Conservation (phyloP, 2,888 invertebrate species). For the Dicycla oo region DNA sequence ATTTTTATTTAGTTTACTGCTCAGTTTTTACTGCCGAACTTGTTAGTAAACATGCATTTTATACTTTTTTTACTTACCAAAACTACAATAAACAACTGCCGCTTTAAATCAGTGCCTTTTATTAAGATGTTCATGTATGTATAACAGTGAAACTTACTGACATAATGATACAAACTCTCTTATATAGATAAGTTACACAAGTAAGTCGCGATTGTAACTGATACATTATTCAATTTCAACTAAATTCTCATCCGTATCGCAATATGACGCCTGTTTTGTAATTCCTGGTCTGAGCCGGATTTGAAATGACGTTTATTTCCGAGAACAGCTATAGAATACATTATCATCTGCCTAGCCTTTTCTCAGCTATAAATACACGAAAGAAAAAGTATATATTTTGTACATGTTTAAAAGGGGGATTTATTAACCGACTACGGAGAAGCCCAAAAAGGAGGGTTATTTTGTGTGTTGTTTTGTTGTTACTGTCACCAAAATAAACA, state of each 20-base stretch:
- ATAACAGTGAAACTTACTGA: background rate
- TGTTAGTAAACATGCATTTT: no score
- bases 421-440: background rate
- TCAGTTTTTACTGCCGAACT: no score
- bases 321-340: background rate
- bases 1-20: no score
- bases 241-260: constrained; percentile 67
- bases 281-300: constrained; percentile 60
- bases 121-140: background rate
- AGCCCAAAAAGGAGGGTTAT: no score
- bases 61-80: no score
- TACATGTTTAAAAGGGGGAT: background rate
- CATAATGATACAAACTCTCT: constrained; percentile 8
- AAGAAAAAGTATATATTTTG: background rate
- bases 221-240: constrained; percentile 68
- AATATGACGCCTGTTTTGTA: constrained; percentile 73
- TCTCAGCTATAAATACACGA: no score
- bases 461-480: background rate
- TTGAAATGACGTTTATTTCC: constrained; percentile 35
- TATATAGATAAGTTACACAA: constrained; percentile 16
- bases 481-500: background rate
- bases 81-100: no score
- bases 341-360: no score
- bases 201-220: constrained; percentile 61
- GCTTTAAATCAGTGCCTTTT: no score